phyloP scores from a whole-genome alignment of 2,797 vertebrate genomes.

The Megalops cyprinoides region DNA sequence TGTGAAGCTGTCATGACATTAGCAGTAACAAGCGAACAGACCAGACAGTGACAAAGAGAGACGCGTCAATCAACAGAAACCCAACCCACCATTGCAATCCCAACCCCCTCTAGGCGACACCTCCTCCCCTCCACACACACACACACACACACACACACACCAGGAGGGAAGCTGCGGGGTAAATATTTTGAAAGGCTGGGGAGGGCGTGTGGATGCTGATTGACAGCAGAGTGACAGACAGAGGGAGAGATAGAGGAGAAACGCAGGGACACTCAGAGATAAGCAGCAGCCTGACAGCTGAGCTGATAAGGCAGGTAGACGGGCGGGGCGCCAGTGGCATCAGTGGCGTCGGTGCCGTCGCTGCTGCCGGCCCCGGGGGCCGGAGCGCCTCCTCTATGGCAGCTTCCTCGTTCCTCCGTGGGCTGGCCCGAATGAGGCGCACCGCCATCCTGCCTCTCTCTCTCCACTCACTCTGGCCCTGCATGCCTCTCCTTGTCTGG shows the following conservation, averaged over 20 bases:
- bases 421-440: too few species aligned
- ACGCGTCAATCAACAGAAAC: constrained; percentile 21
- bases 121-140: constrained; percentile 18
- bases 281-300: constrained; percentile 68
- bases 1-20: neutral
- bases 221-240: constrained; percentile 67
- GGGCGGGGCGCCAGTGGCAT: constrained; percentile 72
- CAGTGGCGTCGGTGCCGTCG: constrained; percentile 72
- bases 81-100: too few species aligned
- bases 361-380: constrained; percentile 35
- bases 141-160: too few species aligned
- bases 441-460: neutral
- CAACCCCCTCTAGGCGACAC: constrained; percentile 39
- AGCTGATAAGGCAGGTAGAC: constrained; percentile 73
- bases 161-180: constrained; percentile 69
- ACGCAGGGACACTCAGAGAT: constrained; percentile 63
- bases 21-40: neutral
- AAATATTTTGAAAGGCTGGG: constrained; percentile 71
- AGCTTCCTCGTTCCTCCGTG: constrained; percentile 1
- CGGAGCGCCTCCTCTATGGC: neutral
- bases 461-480: constrained; percentile 50
- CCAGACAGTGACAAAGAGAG: neutral
- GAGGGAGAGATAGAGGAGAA: constrained; percentile 62
- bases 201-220: constrained; percentile 23
- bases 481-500: constrained; percentile 26